Base-by-base conservation (phyloP, 92 coral and sea anemone species). In the Heteractis magnifica region DNA sequence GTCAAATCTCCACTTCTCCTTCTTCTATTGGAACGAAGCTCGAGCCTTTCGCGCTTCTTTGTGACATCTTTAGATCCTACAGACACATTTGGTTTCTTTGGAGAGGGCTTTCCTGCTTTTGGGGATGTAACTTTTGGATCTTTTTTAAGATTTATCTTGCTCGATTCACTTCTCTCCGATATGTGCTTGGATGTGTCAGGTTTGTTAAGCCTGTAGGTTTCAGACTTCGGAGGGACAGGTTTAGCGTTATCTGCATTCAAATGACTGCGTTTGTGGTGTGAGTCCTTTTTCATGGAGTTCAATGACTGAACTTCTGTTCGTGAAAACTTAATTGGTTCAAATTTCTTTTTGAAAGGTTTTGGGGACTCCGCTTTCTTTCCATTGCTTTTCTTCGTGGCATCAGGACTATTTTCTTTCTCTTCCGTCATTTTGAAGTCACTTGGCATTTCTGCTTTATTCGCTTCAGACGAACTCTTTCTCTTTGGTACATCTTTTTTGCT, bases 191-290 rank as follows among this genome's bases (percentile, higher is more conserved):
- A 26, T 13, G 21, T 12, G 23, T 83, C 86, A 14, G 79, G 59
- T 56, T 77, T 84, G 44, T 72, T 62, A 19, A 20, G 41, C 26
- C 52, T 75, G 53, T 44, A 19, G 14, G 83, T 23, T 14, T 77
- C 88, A 26, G 81, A 48, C 10, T 52, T 49, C 44, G 82, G 19
- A 58, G 87, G 77, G 1, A 52, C 71, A 0, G 78, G 53, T 51
- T 85, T 77, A 20, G 49, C 41, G 51, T 20, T 62, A 56, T 85
- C 77, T 56, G 81, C 50, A 41, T 85, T 85, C 79, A 85, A 9
- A 59, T 85, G 88, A n/a, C 88, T 85, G 4, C 88, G 88, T 53
- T 70, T 78, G 53, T 81, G 84, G 44, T 83, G 87, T 56, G 88
- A 85, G 71, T 77, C 88, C 6, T 56, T 70, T 77, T 34, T 85